Base-by-base conservation (phyloP, 2,888 invertebrate genomes). In the Polymixis lichenea region DNA sequence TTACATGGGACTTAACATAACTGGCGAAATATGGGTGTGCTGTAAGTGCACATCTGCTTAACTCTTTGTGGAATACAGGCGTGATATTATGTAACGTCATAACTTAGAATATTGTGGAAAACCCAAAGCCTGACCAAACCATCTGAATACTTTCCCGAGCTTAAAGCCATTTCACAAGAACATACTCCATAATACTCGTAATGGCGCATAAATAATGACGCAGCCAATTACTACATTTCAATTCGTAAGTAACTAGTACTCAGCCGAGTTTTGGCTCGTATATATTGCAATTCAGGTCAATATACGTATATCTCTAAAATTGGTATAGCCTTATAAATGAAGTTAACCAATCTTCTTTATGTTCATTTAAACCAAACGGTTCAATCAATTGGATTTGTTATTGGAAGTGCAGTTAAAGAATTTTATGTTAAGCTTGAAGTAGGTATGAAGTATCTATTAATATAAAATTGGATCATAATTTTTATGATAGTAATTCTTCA, bases 141-240 rank as follows among this genome's bases (percentile, higher is more conserved):
- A 69, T 19, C 55, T 65, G 64, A 60, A 19, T 58, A 60, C 28
- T 68, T 68, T 68, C 58, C 49, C 68, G 17, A 6, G 25, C 22
- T 62, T 22, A 53, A 67, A 43, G 49, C 32, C 6, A 43, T 43
- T 78, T 72, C n/a, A 28, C 28, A 25, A 49, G 78, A 78, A 78
- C 56, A 28, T 17, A 38, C 22, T 56, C 43, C 28, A 19, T 72
- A 66, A 43, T 49, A 56, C 25, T 51, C 71, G 55, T 77, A 56
- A 77, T 56, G 38, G 19, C 22, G 32, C 64, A 55, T 66, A 76
- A 55, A 46, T 78, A 71, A 78, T 72, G 61, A 51, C 15, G 61
- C 11, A 5, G 51, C 22, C 71, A 53, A 56, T 78, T 71, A 72
- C 43, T 67, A 32, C 49, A 25, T 76, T 77, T 56, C 43, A 62